Evolutionary conservation across 2,888 invertebrate species (phyloP).

Genomic region (Melipona bicolor): DNA sequence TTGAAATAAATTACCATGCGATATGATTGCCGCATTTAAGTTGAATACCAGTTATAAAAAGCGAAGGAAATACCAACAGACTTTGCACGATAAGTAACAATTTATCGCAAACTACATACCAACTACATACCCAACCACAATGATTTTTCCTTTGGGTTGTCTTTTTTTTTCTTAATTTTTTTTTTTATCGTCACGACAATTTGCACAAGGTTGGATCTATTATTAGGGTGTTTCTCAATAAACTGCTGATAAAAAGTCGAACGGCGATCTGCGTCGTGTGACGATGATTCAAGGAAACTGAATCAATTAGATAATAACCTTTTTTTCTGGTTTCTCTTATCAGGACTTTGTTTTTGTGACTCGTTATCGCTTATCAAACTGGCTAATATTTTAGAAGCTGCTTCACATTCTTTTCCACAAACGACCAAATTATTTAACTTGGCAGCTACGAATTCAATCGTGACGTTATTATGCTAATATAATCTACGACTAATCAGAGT

Average conservation of each 20-base stretch:
- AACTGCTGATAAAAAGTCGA: neutral
- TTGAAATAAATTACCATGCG: neutral
- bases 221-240: neutral
- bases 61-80: neutral
- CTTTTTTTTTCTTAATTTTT: neutral
- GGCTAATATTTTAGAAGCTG: neutral
- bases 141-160: neutral
- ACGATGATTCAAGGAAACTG: neutral
- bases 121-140: neutral
- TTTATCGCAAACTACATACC: neutral
- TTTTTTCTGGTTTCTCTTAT: neutral
- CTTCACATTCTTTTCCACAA: neutral
- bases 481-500: too few species aligned
- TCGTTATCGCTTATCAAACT: slow-evolving; percentile 2
- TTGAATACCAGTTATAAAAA: neutral
- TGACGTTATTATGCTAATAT: neutral
- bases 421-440: neutral
- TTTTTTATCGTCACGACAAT: neutral
- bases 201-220: slow-evolving; percentile 1
- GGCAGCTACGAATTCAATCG: neutral
- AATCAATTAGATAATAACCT: neutral
- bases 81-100: neutral
- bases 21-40: neutral
- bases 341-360: neutral
- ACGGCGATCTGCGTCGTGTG: too few species aligned